Base-by-base conservation (phyloP, 2,888 invertebrate genomes). In the Dexiosoma caninum region DNA sequence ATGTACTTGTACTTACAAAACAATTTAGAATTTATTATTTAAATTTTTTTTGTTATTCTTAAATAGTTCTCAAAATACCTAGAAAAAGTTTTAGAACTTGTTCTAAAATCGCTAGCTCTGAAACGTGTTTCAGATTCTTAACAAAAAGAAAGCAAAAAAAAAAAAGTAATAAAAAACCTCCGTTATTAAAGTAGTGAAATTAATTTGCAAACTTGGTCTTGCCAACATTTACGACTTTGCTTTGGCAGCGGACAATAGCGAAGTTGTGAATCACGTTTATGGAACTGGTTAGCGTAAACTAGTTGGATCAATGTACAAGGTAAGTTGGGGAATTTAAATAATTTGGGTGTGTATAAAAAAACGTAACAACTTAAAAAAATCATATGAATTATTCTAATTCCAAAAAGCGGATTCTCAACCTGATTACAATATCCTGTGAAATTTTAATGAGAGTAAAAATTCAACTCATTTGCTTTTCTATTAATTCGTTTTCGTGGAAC, bases 1-100 rank as follows among this genome's bases (percentile, higher is more conserved):
- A 60, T 81, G 53, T 69, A 57, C 67, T 59, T 82, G 74, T 72
- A 77, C 75, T 80, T 78, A 76, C 69, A 78, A 78, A 75, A 57
- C 76, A 82, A 64, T 78, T 77, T 74, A 60, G 74, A 78, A 79
- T 62, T 74, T 78, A 53, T 66, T 74, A 70, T 51, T 71, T 70
- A 40, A 53, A 35, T 40, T 72, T 40, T n/a, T 70, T 8, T 60
- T 66, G 8, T 40, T 49, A 51, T 57, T 62, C 16, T 53, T 60
- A 30, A 40, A 27, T 60, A 55, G 64, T 70, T 59, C 57, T 59
- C 51, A 53, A 62, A 76, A 55, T 62, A 32, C n/a, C 7, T 46
- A 62, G 19, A 30, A 46, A 60, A 60, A 19, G 2, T 19, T 19
- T 35, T 59, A 32, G 23, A 32, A 66, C 44, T 60, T 46, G 16